Evolutionary conservation across 1,140 invertebrate genomes (phyloP), one percentile per base, ranked within the genome.

Genomic region (Lutraria rhynchaena): DNA sequence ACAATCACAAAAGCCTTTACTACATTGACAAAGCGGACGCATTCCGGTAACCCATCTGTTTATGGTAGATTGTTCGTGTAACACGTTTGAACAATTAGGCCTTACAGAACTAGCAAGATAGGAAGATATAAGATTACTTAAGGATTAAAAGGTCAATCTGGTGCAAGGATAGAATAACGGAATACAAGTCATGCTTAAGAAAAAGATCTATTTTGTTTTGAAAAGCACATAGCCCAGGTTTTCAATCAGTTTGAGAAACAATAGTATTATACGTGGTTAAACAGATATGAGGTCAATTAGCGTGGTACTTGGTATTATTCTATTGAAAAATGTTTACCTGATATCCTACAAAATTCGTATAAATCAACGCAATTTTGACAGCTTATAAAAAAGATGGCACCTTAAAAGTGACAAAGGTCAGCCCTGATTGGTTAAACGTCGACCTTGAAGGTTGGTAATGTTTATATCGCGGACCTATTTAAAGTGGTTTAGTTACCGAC

Each of bases 241-340:
- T 46, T 46, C 75, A 53, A 63, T 65, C 60, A 65, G 22, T 46
- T 27, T n/a, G n/a, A 49, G 31, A 24, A 60, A 80, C 76, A 80
- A 80, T 80, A 60, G 27, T 41, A 80, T 80, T 80, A 80, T 80
- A 67, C 37, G 22, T n/a, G 61, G 29, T 69, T 60, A 44, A 51
- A 60, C 55, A 70, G 65, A 70, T 69, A 57, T 58, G 46, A 80
- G 70, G 76, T 69, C 76, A 80, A 80, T 80, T 80, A 80, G 76
- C 60, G 76, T 70, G 76, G 65, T n/a, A 29, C 24, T 33, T 58
- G 19, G 37, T 19, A 65, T 46, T 11, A 69, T 31, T 61, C 33
- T 70, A 58, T 80, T 57, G 33, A 80, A 70, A 1, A 41, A 9
- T 44, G 49, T 67, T 60, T 65, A 80, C 31, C n/a, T 35, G 76